phyloP scores from a whole-genome alignment of 2,797 vertebrate genomes.

The Pangasius sanitwongsei region DNA sequence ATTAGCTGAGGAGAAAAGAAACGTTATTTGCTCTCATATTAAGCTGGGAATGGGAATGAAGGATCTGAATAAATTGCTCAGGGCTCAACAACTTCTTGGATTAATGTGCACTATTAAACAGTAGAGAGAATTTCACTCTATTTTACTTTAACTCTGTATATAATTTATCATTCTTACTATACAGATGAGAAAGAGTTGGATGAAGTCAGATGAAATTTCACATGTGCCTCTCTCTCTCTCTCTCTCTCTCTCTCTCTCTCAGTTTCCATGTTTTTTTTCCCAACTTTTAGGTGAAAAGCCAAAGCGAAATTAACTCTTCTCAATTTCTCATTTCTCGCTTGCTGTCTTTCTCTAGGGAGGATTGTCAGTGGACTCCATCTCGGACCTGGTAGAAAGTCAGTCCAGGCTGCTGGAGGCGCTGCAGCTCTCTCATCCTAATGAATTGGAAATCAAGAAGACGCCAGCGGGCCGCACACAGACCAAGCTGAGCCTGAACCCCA shows the following conservation, averaged over 20 bases:
- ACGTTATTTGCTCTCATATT: neutral
- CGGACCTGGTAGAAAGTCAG: slow-evolving; percentile 84
- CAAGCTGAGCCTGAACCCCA: slow-evolving; percentile 88
- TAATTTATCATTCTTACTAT: neutral
- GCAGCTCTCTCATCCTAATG: slow-evolving; percentile 86
- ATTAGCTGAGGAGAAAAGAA: neutral
- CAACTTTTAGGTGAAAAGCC: neutral
- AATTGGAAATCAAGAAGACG: slow-evolving; percentile 78
- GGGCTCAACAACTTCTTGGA: neutral
- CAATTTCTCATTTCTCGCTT: neutral
- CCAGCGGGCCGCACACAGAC: slow-evolving; percentile 70
- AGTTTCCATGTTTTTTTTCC: neutral
- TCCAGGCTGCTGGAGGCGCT: slow-evolving; percentile 88
- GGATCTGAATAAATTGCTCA: neutral
- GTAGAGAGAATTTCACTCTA: slow-evolving; percentile 11
- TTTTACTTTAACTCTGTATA: neutral
- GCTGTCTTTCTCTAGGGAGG: slow-evolving; percentile 76
- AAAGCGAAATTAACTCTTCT: neutral
- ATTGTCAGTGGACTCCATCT: slow-evolving; percentile 87
- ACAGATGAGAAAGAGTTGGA: slow-evolving; percentile 2
- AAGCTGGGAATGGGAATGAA: neutral
- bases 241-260: neutral
- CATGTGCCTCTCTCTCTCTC: neutral
- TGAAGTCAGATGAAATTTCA: neutral
- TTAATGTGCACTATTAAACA: neutral